Conservation (phyloP, 2,888 invertebrate genomes). For the Creontiades dilutus region DNA sequence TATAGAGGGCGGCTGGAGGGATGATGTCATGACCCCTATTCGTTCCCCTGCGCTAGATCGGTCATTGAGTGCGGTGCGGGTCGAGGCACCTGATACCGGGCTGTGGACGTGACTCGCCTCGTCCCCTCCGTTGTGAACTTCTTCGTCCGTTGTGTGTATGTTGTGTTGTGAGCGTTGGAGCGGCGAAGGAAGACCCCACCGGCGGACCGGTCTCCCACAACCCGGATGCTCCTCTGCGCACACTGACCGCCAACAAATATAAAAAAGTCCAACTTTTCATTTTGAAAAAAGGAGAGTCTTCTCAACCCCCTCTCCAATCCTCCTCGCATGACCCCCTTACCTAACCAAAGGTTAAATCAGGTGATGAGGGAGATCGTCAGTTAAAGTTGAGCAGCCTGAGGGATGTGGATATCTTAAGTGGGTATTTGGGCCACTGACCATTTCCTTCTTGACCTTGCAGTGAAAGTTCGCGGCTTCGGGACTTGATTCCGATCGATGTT, state of each 20-base stretch:
- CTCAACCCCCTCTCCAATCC: no score
- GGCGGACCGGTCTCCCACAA: conserved; percentile 20
- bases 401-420: conserved; percentile 36
- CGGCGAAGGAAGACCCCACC: background rate
- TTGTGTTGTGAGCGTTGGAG: background rate
- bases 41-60: background rate
- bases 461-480: conserved; percentile 48
- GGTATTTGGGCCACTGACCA: conserved; percentile 59
- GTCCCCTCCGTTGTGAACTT: background rate
- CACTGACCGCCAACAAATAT: background rate
- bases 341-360: background rate
- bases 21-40: background rate
- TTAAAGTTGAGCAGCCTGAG: background rate
- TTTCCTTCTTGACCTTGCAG: conserved; percentile 56
- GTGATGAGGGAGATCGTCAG: background rate
- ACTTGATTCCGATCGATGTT: conserved; percentile 42
- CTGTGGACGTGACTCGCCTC: conserved; percentile 9
- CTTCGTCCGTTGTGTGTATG: background rate
- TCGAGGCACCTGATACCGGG: background rate
- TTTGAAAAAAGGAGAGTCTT: background rate
- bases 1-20: no score
- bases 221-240: conserved; percentile 5
- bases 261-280: background rate
- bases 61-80: background rate
- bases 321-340: no score